Evolutionary conservation across 2,797 vertebrate genomes (phyloP).

Genomic region (Carduelis carduelis): DNA sequence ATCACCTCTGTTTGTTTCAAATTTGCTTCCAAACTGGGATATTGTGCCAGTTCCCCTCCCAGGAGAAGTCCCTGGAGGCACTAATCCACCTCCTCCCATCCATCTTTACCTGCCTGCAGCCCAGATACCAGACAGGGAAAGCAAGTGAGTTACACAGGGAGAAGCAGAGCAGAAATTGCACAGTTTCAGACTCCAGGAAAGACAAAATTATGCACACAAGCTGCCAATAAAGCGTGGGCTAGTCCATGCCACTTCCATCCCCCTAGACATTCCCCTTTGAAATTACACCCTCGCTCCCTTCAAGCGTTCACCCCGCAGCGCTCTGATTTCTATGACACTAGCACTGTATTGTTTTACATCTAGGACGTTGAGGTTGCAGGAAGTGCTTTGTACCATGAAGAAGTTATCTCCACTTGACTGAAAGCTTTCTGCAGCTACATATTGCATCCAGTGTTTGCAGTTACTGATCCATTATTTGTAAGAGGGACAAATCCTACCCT

Average conservation of each 20-base stretch:
- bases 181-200: neutral
- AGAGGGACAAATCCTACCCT: neutral
- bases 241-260: neutral
- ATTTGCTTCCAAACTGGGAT: neutral
- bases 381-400: slow-evolving; percentile 50
- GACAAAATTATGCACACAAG: neutral
- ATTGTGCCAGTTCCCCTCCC: neutral
- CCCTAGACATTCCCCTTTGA: neutral
- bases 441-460: neutral
- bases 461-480: neutral
- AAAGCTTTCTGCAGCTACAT: slow-evolving; percentile 14
- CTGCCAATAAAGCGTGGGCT: neutral
- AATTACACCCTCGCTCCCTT: neutral
- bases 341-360: slow-evolving; percentile 16
- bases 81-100: neutral
- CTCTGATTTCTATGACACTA: slow-evolving; percentile 2
- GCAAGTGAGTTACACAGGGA: fast-evolving
- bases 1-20: neutral
- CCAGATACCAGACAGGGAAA: neutral
- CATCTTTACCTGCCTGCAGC: neutral
- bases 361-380: slow-evolving; percentile 24
- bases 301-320: neutral
- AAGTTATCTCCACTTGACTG: slow-evolving; percentile 42
- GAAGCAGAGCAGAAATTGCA: neutral
- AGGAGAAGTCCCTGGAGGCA: neutral